Conservation (phyloP, 2,113 vertebrate species). For the Entelurus aequoreus region DNA sequence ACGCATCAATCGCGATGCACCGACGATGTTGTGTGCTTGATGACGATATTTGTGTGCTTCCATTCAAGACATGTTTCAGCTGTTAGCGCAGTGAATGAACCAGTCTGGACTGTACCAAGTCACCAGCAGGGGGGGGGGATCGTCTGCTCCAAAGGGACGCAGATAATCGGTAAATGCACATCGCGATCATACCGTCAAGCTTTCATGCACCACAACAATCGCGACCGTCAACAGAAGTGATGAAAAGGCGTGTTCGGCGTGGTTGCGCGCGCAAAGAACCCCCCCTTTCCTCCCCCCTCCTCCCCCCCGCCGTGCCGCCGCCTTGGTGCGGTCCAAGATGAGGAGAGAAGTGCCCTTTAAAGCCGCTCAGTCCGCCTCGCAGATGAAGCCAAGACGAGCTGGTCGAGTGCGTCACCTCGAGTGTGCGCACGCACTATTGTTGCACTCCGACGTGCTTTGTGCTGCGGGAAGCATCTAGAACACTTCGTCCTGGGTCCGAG, state of each 20-base stretch:
- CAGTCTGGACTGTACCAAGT: conserved; percentile 52
- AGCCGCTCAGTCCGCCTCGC: conserved; percentile 59
- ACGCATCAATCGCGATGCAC: too few species aligned
- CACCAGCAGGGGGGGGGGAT: background rate
- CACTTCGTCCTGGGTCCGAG: conserved; percentile 15
- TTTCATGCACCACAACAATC: background rate
- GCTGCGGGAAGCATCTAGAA: conserved; percentile 13
- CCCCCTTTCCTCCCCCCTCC: too few species aligned
- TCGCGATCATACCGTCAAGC: background rate
- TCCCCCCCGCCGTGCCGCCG: rapidly evolving
- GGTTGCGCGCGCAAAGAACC: background rate
- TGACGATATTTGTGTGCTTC: conserved; percentile 28
- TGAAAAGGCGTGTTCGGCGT: background rate
- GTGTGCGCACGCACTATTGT: background rate
- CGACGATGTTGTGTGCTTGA: conserved; percentile 11
- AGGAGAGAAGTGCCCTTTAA: conserved; percentile 62
- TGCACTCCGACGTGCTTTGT: conserved; percentile 29
- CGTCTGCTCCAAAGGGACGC: rapidly evolving
- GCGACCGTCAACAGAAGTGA: rapidly evolving
- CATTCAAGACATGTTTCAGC: conserved; percentile 63
- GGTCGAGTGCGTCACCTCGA: conserved; percentile 12
- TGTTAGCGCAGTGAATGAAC: conserved; percentile 66
- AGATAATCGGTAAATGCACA: background rate
- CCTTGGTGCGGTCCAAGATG: conserved; percentile 49
- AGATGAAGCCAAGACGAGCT: conserved; percentile 50